These are phyloP conservation scores for Sorex araneus DNA, from an alignment of 2,113 vertebrate species.

Conservation along the genomic window DNA sequence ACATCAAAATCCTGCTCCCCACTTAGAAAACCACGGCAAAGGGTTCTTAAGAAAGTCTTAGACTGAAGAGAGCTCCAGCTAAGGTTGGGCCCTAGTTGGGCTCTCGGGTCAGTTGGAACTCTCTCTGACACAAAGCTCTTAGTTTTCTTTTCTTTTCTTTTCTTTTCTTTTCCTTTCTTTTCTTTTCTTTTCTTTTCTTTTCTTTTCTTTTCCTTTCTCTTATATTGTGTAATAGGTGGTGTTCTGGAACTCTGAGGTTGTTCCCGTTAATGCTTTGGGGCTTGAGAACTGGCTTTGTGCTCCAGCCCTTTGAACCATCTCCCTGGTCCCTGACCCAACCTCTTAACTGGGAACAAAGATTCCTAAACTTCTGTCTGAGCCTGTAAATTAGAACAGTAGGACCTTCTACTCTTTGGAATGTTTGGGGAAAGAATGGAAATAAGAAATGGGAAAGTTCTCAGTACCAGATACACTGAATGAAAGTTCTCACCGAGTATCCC, in stretches of 20 bases:
- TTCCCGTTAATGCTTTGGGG: too few species aligned
- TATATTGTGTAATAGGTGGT: too few species aligned
- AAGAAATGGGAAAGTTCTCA: not conserved
- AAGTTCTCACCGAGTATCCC: not conserved
- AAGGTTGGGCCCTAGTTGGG: too few species aligned
- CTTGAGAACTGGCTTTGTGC: too few species aligned
- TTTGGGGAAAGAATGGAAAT: not conserved
- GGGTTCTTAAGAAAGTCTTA: not conserved
- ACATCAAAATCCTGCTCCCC: not conserved
- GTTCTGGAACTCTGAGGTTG: too few species aligned
- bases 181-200: too few species aligned
- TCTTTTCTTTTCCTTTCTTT: too few species aligned
- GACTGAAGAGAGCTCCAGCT: not conserved
- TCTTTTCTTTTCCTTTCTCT: too few species aligned
- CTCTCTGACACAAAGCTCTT: not conserved
- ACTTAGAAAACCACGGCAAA: constrained; percentile 18
- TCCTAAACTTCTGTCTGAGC: not conserved
- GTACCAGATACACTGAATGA: not conserved
- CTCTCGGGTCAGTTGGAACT: not conserved
- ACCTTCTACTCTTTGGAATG: not conserved
- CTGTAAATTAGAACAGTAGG: not conserved
- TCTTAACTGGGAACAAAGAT: not conserved
- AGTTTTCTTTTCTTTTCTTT: too few species aligned
- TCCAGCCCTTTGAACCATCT: too few species aligned
- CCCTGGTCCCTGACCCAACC: too few species aligned